Percentiles rank a stretch among this genome's conserved stretches.
These are phyloP conservation scores for Taphrorychus bicolor DNA, from an alignment of 2,888 invertebrate genomes.

Conservation along the genomic window DNA sequence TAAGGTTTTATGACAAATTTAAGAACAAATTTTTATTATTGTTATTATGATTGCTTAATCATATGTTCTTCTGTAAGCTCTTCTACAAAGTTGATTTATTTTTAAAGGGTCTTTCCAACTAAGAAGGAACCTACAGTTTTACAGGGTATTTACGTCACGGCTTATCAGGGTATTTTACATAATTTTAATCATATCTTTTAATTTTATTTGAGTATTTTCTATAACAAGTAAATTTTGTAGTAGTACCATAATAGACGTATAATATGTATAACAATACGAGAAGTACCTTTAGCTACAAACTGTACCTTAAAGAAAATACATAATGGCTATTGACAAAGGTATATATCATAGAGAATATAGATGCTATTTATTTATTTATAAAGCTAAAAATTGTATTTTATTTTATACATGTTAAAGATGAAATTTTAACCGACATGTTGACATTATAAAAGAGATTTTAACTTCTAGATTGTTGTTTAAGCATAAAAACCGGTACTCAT, in stretches of 20 bases:
- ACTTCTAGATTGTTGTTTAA: not conserved
- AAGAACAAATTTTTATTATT: not conserved
- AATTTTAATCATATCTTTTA: not conserved
- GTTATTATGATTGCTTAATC: not conserved
- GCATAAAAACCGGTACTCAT: not conserved
- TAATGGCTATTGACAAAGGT: not conserved
- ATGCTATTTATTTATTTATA: not conserved
- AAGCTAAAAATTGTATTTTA: not conserved
- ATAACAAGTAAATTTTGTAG: not conserved
- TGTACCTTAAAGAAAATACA: not conserved
- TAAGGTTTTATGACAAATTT: too few species aligned
- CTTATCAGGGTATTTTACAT: not conserved
- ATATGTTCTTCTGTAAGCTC: not conserved
- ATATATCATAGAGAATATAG: not conserved
- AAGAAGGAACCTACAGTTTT: not conserved
- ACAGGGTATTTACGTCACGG: not conserved
- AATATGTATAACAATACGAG: not conserved
- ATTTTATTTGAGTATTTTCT: not conserved
- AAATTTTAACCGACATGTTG: not conserved
- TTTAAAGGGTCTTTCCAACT: too few species aligned
- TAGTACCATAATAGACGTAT: not conserved
- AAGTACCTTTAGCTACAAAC: not conserved
- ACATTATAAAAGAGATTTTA: slow-evolving; percentile 8
- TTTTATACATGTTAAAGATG: not conserved
- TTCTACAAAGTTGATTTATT: not conserved